These are phyloP conservation scores for Gallinago stenura DNA, from an alignment of 2,797 vertebrate genomes.

Conservation along the genomic window DNA sequence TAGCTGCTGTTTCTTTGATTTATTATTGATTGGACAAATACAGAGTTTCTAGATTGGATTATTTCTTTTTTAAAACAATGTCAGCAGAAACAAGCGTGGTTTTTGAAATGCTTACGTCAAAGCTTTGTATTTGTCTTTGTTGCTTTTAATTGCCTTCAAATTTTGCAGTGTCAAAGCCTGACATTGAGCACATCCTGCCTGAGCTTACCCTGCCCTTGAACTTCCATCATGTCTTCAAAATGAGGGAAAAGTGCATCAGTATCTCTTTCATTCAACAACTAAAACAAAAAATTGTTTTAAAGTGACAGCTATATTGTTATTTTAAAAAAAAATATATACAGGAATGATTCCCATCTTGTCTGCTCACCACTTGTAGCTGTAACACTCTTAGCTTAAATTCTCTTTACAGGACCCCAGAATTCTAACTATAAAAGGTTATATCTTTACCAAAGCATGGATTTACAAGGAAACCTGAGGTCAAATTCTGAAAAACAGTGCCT, in stretches of 20 bases:
- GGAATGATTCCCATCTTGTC: neutral
- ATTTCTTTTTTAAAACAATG: neutral
- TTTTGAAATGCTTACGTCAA: neutral
- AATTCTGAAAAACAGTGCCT: neutral
- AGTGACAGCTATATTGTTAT: neutral
- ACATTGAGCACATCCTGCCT: neutral
- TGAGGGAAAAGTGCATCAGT: neutral
- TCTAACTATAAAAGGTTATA: neutral
- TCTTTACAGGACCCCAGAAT: neutral
- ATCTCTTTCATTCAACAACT: neutral
- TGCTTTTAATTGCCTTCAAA: neutral
- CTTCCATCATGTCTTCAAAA: neutral
- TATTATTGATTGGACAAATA: neutral
- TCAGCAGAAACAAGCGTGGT: rapidly evolving
- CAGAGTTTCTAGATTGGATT: neutral
- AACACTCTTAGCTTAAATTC: neutral
- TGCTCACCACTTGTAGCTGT: neutral
- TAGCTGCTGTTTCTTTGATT: neutral
- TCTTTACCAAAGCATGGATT: neutral
- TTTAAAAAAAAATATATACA: neutral
- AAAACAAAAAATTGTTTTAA: neutral
- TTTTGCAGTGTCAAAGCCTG: neutral
- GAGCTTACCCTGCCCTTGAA: neutral
- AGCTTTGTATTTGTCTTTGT: neutral
- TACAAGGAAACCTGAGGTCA: neutral